phyloP scores from a whole-genome alignment of 1,140 invertebrate species.

The Macrostomum lignano region DNA sequence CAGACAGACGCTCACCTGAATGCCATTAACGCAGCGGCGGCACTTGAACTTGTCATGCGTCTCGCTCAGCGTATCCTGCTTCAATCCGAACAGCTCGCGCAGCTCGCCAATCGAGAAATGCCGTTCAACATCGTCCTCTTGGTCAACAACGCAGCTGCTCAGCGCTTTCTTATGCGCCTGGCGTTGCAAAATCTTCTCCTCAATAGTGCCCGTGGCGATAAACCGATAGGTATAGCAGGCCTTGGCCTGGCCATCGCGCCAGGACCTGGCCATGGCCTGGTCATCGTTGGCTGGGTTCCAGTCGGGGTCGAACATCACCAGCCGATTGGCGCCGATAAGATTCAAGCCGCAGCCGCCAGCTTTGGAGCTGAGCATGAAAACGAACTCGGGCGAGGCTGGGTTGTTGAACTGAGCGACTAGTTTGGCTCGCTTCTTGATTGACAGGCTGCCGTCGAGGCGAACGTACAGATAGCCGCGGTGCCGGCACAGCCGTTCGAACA shows the following conservation, averaged over 20 bases:
- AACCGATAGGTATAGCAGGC: conserved; percentile 80
- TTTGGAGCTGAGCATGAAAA: conserved; percentile 96
- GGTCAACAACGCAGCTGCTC: conserved; percentile 84
- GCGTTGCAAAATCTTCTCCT: conserved; percentile 94
- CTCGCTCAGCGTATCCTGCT: conserved; percentile 57
- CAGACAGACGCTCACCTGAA: too few species aligned
- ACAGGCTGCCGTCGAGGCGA: conserved; percentile 79
- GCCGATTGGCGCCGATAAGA: conserved; percentile 60
- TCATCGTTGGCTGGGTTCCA: conserved; percentile 99
- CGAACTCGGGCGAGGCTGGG: conserved; percentile 41
- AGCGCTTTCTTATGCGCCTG: conserved; percentile 95
- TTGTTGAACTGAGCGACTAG: conserved; percentile 81
- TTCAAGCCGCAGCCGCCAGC: conserved; percentile 81
- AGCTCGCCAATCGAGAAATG: conserved; percentile 79
- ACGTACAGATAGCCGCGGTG: conserved; percentile 44
- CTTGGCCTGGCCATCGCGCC: conserved; percentile 96
- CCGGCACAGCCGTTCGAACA: conserved; percentile 66
- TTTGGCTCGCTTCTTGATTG: conserved; percentile 84
- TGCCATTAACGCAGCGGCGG: conserved; percentile 61
- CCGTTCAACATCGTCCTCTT: conserved; percentile 73
- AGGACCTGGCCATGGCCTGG: conserved; percentile 95
- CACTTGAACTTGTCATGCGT: conserved; percentile 91
- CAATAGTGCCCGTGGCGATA: conserved; percentile 71
- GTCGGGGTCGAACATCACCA: conserved; percentile 98
- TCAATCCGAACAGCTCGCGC: conserved; percentile 62